Evolutionary conservation across 2,797 vertebrate species (phyloP).

Genomic region (Macropus fuliginosus): DNA sequence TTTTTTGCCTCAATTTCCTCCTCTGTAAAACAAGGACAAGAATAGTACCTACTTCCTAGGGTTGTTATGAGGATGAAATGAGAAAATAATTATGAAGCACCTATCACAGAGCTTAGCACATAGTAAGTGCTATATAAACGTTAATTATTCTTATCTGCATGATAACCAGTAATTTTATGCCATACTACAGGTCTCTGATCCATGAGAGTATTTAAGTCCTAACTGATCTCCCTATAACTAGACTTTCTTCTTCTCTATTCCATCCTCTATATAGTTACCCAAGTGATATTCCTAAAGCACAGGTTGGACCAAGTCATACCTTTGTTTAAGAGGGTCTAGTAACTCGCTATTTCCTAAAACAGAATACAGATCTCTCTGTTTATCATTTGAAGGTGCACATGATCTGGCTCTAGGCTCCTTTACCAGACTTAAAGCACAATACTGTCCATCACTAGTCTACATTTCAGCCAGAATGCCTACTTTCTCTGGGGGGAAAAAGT

Average conservation of each 20-base stretch:
- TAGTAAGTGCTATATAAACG: neutral
- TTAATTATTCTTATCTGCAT: neutral
- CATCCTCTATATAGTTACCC: neutral
- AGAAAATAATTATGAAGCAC: neutral
- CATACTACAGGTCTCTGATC: neutral
- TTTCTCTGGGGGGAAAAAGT: neutral
- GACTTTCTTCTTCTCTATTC: neutral
- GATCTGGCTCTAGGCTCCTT: neutral
- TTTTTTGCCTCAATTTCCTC: neutral
- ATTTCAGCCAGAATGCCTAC: neutral
- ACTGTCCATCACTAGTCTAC: neutral
- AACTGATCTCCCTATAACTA: neutral
- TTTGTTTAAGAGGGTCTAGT: neutral
- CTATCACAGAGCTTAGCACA: neutral
- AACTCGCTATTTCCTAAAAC: neutral
- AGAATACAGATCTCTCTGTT: neutral
- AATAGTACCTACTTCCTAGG: neutral
- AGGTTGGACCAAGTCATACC: neutral
- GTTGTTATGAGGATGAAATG: neutral
- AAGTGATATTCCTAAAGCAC: neutral
- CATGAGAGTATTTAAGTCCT: neutral
- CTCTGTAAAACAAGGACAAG: neutral
- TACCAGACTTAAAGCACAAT: neutral
- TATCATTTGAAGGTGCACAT: neutral
- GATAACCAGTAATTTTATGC: neutral